A percentile compares a stretch with the other conserved stretches of the same genome.
Evolutionary conservation across 2,797 vertebrate genomes (phyloP).

Genomic region (Loriculus beryllinus): DNA sequence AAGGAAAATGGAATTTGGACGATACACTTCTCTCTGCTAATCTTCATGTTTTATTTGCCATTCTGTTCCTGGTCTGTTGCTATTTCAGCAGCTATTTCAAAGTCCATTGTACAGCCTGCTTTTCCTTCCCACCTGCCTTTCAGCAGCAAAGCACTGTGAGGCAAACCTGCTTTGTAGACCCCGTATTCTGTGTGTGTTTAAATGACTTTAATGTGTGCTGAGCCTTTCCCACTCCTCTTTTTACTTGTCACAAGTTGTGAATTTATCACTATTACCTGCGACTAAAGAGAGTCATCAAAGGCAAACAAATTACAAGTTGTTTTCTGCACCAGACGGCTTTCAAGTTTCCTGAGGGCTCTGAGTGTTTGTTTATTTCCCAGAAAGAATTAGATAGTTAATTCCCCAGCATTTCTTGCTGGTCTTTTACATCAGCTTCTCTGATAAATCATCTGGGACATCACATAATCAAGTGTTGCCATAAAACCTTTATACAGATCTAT

Average conservation of each 20-base stretch:
- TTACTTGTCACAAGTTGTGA: conserved; percentile 32
- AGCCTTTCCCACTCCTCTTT: neutral
- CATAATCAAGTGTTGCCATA: conserved; percentile 61
- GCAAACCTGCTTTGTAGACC: neutral
- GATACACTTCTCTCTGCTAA: neutral
- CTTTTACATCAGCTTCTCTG: conserved; percentile 75
- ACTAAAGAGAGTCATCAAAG: conserved; percentile 38
- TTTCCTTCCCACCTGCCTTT: neutral
- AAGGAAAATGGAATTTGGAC: neutral
- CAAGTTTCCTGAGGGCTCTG: conserved; percentile 39
- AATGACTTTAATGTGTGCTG: neutral
- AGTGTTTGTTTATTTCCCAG: conserved; percentile 46
- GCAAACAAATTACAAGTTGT: conserved; percentile 28
- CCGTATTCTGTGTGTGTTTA: neutral
- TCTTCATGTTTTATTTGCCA: neutral
- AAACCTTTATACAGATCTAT: conserved; percentile 69
- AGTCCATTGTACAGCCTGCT: neutral
- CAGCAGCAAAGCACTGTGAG: neutral
- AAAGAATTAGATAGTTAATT: conserved; percentile 55
- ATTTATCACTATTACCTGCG: conserved; percentile 18
- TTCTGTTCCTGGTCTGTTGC: neutral
- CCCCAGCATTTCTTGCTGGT: conserved; percentile 59
- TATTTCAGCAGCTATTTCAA: neutral
- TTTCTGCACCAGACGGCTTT: conserved; percentile 6
- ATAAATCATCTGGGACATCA: conserved; percentile 73